These are phyloP conservation scores for Leptinotarsa undecemlineata DNA, from an alignment of 1,140 invertebrate genomes.

Conservation along the genomic window DNA sequence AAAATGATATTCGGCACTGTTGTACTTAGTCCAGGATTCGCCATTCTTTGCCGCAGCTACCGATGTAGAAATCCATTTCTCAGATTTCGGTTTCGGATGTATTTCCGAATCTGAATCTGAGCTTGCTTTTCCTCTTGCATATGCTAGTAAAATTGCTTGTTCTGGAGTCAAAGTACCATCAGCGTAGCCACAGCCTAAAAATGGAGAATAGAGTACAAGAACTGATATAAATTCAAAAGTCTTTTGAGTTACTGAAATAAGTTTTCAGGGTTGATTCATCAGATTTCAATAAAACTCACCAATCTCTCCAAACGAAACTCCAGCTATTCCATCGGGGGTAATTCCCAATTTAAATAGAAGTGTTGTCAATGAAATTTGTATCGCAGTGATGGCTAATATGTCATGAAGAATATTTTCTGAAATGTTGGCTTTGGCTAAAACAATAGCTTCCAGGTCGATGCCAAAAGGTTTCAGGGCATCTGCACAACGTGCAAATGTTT, in stretches of 20 bases:
- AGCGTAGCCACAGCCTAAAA: slow-evolving; percentile 71
- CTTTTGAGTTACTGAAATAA: no score
- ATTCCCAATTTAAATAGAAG: slow-evolving; percentile 74
- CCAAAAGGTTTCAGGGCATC: slow-evolving; percentile 73
- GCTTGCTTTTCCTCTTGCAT: slow-evolving; percentile 79
- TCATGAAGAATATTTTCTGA: slow-evolving; percentile 82
- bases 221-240: no score
- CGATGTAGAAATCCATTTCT: slow-evolving; percentile 85
- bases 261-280: no score
- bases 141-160: slow-evolving; percentile 79
- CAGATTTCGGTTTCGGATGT: slow-evolving; percentile 70
- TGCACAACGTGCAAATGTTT: slow-evolving; percentile 74
- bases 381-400: slow-evolving; percentile 88
- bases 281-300: not conserved
- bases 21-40: slow-evolving; percentile 65
- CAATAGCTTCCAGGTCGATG: slow-evolving; percentile 76
- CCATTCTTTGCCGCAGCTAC: slow-evolving; percentile 74
- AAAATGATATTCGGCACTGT: slow-evolving; percentile 85
- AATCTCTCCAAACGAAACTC: slow-evolving; percentile 91
- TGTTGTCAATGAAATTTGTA: slow-evolving; percentile 90
- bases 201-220: no score
- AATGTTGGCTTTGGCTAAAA: slow-evolving; percentile 71
- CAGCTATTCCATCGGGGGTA: slow-evolving; percentile 86
- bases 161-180: slow-evolving; percentile 81
- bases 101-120: slow-evolving; percentile 80